These are phyloP conservation scores for Halocaridina rubra DNA, from an alignment of 2,888 invertebrate genomes.

Conservation along the genomic window DNA sequence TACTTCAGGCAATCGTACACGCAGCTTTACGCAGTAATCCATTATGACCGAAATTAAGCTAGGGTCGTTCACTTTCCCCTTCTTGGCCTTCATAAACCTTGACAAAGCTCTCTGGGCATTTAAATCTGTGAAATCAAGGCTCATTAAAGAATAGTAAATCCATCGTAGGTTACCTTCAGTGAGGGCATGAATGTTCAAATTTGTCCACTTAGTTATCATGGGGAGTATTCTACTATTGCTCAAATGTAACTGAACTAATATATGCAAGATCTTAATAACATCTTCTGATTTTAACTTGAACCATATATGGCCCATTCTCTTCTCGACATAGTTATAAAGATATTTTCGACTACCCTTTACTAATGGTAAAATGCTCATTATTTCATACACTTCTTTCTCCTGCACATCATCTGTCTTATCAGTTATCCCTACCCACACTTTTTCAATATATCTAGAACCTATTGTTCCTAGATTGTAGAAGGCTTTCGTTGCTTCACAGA, in stretches of 20 bases:
- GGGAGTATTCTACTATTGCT: constrained; percentile 67
- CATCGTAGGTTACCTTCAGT: constrained; percentile 72
- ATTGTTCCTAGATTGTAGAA: constrained; percentile 71
- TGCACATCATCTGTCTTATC: constrained; percentile 74
- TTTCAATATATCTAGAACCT: constrained; percentile 73
- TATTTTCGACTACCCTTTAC: constrained; percentile 75
- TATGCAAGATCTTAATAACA: constrained; percentile 66
- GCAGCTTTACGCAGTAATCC: constrained; percentile 75
- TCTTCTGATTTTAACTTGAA: constrained; percentile 68
- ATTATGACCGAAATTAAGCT: constrained; percentile 75
- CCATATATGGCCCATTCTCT: constrained; percentile 74
- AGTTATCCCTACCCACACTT: constrained; percentile 77
- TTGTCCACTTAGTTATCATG: constrained; percentile 73
- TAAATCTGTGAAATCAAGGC: constrained; percentile 73
- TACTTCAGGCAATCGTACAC: constrained; percentile 73
- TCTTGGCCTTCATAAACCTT: constrained; percentile 74
- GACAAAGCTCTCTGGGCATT: constrained; percentile 75
- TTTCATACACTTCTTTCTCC: constrained; percentile 73
- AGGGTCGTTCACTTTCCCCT: constrained; percentile 66
- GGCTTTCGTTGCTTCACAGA: constrained; percentile 74
- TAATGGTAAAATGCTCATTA: constrained; percentile 74
- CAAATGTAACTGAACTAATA: constrained; percentile 64
- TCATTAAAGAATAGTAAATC: constrained; percentile 72
- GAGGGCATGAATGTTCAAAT: constrained; percentile 74
- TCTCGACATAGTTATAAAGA: constrained; percentile 74